phyloP scores from a whole-genome alignment of 2,797 vertebrate species.

The Brachyalestes nurse region DNA sequence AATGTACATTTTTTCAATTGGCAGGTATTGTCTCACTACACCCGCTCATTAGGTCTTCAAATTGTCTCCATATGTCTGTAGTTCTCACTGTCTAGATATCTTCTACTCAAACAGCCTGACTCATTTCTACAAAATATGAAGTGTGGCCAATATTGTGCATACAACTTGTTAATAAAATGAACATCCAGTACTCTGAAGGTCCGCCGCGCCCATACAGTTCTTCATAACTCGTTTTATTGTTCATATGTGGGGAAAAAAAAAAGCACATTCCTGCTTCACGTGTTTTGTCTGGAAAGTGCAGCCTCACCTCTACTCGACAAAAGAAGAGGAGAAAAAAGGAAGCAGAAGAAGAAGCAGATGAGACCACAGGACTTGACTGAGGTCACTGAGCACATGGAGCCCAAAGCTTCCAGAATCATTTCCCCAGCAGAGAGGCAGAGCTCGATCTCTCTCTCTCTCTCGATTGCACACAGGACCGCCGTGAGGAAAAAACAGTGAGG shows the following conservation, averaged over 20 bases:
- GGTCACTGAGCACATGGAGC: constrained; percentile 72
- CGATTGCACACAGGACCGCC: constrained; percentile 58
- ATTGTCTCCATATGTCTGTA: too few relatives aligned
- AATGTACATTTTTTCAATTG: too few relatives aligned
- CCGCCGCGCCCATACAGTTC: neutral
- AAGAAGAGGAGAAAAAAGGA: constrained; percentile 66
- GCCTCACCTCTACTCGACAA: constrained; percentile 72
- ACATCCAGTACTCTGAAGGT: neutral
- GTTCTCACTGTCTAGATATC: too few relatives aligned
- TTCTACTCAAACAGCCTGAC: too few relatives aligned
- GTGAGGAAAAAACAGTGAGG: constrained; percentile 66
- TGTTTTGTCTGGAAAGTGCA: constrained; percentile 69
- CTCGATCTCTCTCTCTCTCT: constrained; percentile 67
- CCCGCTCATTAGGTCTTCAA: too few relatives aligned
- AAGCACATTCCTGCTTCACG: neutral
- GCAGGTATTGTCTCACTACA: too few relatives aligned
- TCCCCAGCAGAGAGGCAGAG: constrained; percentile 70
- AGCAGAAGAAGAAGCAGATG: constrained; percentile 56
- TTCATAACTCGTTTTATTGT: neutral
- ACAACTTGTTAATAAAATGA: neutral
- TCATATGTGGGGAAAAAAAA: constrained; percentile 17
- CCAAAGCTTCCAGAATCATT: constrained; percentile 68
- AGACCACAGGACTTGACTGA: constrained; percentile 76
- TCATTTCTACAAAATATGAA: too few relatives aligned
- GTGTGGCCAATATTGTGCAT: too few relatives aligned